phyloP scores from a whole-genome alignment of 2,113 vertebrate genomes.

The Aythya baeri region DNA sequence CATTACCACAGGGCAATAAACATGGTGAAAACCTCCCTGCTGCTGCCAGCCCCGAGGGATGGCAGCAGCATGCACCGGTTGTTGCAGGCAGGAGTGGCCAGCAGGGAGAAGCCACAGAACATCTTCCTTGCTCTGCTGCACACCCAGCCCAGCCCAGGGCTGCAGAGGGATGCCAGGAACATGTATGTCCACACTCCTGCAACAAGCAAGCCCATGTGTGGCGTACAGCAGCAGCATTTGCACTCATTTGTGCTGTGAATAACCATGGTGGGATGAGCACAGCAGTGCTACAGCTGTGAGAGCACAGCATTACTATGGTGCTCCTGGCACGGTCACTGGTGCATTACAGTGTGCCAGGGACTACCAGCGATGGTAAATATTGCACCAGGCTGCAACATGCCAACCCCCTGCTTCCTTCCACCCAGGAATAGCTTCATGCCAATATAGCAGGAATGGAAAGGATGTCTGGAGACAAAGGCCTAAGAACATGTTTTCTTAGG shows the following conservation, averaged over 20 bases:
- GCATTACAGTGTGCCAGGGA: not conserved
- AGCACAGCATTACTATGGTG: too few species aligned
- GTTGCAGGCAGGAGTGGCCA: too few species aligned
- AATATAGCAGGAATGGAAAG: not conserved
- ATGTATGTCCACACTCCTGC: fast-evolving
- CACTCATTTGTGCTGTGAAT: fast-evolving
- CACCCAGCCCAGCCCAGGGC: not conserved
- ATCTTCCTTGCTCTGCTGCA: not conserved
- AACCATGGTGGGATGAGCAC: fast-evolving
- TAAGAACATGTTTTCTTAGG: not conserved
- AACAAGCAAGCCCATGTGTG: too few species aligned
- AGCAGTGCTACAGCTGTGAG: not conserved
- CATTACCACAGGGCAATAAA: not conserved
- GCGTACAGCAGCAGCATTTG: not conserved
- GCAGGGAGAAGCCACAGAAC: not conserved
- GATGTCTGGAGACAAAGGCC: too few species aligned
- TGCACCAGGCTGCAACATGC: not conserved
- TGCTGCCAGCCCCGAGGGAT: not conserved
- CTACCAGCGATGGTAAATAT: not conserved
- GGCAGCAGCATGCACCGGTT: too few species aligned
- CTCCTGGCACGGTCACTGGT: too few species aligned
- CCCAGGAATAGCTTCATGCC: not conserved
- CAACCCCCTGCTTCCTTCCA: not conserved
- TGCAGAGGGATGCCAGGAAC: not conserved
- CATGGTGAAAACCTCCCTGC: not conserved